Conservation (phyloP, 2,113 vertebrate genomes). For the Ciconia stormi region DNA sequence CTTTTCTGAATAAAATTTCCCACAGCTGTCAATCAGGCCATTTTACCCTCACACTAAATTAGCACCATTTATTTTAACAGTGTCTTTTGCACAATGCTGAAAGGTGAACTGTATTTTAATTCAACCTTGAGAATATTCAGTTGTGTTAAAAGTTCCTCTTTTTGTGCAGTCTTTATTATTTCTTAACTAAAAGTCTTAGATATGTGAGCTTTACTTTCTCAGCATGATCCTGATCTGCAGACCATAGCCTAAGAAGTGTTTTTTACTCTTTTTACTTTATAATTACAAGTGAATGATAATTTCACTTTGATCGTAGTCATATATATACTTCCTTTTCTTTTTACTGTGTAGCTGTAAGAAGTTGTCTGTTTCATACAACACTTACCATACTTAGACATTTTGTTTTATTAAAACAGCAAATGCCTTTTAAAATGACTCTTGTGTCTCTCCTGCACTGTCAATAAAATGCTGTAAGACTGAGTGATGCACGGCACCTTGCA, state of each 20-base stretch:
- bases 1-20: slow-evolving; percentile 47
- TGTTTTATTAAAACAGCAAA: background rate
- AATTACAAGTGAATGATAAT: background rate
- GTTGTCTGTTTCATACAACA: background rate
- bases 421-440: background rate
- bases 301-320: background rate
- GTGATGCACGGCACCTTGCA: background rate
- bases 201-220: background rate
- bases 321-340: background rate
- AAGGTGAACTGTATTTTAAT: background rate
- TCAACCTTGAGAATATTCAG: background rate
- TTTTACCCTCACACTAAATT: slow-evolving; percentile 24
- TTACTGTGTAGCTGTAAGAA: background rate
- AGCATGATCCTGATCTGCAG: background rate
- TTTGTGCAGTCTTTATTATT: background rate
- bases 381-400: background rate
- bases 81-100: slow-evolving; percentile 14
- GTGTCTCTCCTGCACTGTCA: background rate
- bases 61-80: slow-evolving; percentile 42
- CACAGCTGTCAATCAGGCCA: slow-evolving; percentile 45
- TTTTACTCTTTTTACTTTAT: background rate
- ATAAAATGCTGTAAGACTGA: background rate
- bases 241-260: background rate
- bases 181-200: background rate
- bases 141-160: background rate